phyloP scores from a whole-genome alignment of 2,797 vertebrate species.

The Sebastes cheni region DNA sequence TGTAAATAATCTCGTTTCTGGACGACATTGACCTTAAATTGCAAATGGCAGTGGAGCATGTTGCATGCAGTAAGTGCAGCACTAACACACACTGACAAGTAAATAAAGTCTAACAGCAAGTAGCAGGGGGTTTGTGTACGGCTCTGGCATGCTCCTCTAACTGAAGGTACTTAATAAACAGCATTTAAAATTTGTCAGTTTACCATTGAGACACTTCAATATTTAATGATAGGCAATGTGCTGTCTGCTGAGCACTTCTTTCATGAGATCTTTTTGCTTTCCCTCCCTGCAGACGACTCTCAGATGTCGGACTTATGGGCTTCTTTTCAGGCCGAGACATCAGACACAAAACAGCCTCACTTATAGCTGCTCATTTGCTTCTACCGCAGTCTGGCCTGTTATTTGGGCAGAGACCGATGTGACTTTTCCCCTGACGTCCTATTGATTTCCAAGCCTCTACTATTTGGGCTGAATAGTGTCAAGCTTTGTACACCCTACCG shows the following conservation, averaged over 20 bases:
- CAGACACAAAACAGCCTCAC: neutral
- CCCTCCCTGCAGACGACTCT: conserved; percentile 23
- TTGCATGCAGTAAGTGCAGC: neutral
- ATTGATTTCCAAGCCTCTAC: conserved; percentile 22
- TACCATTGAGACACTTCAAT: conserved; percentile 40
- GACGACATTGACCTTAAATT: neutral
- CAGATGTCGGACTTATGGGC: neutral
- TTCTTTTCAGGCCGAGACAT: conserved; percentile 15
- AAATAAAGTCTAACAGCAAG: conserved; percentile 35
- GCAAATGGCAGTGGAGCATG: conserved; percentile 4
- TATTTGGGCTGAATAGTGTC: conserved; percentile 3
- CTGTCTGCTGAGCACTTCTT: conserved; percentile 26
- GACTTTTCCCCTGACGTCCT: conserved; percentile 12
- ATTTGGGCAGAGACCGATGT: neutral
- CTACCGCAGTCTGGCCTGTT: neutral
- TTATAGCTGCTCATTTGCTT: neutral
- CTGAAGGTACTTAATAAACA: conserved; percentile 48
- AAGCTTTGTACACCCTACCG: neutral
- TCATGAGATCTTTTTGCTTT: conserved; percentile 15
- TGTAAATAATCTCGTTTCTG: neutral
- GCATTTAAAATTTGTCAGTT: conserved; percentile 52
- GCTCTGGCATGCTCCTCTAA: conserved; percentile 17
- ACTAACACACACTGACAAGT: conserved; percentile 5
- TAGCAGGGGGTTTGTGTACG: conserved; percentile 27
- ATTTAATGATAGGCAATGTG: conserved; percentile 41